Base-by-base conservation (phyloP, 2,797 vertebrate genomes). In the Hyperoplus lanceolatus region DNA sequence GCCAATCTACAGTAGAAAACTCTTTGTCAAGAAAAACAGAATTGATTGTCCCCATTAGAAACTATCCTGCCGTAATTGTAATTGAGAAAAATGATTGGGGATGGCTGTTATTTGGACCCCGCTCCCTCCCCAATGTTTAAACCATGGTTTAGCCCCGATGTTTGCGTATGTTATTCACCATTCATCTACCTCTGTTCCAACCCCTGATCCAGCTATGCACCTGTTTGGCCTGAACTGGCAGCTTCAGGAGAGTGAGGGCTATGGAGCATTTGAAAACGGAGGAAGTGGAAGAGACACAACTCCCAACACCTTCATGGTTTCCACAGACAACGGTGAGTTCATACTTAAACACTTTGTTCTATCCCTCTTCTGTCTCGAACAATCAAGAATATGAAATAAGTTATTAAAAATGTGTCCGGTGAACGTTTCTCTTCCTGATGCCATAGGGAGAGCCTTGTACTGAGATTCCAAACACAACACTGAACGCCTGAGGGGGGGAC, bases 201-300 rank as follows among this genome's bases (percentile, higher is more conserved):
- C 14, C 11, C 16, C 15, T 59, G 50, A 1, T 55, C 43, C 77
- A 99, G 98, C 97, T 67, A 99, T 99, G 98, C 97, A 99, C 94
- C 96, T 99, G 39, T 97, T 99, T 91, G 98, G 98, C 87, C 95
- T 99, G 82, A 99, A 99, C 95, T 99, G 98, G 98, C 98, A 99
- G 93, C 95, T 99, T 73, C 98, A 99, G 90, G 97, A 99, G 90
- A 96, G 95, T 14, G 98, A 99, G 87, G 96, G 96, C 79, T 97
- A 97, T 80, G 92, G 92, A 50, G 96, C 97, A 0, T 99, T 99
- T 93, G 98, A 99, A 93, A 99, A 99, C 3, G 98, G 97, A 86
- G 97, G 87, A 42, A 89, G 77, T 11, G 87, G 75, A 45, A 77
- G 98, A 96, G 98, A 98, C 58, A 94, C 96, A 71, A 95, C 97